Base-by-base conservation (phyloP, 1,140 invertebrate genomes). In the Thaumetopoea pityocampa region DNA sequence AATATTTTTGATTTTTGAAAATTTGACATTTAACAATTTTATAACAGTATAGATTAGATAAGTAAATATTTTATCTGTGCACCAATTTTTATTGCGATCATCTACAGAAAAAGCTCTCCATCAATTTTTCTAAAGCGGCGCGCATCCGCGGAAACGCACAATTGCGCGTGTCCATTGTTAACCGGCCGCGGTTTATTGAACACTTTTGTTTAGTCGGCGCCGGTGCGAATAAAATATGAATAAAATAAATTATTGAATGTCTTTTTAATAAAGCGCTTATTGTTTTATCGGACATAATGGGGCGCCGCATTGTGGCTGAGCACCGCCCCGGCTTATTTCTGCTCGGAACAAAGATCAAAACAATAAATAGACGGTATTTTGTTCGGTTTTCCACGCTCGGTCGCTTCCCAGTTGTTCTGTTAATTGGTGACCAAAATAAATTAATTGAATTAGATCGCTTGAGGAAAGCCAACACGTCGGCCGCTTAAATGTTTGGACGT, bases 351-450 rank as follows among this genome's bases (percentile, higher is more conserved):
- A 80, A 62, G 70, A 36, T 48, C 53, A 58, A 80, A 73, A 74
- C 78, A 82, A 81, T 83, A 83, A 83, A 83, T 83, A 83, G 68
- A 64, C 71, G n/a, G 64, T 77, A 80, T 83, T 82, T 77, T 77
- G 79, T 77, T 79, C 66, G 55, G 45, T 69, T 70, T 74, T 69
- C 63, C 57, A 40, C 70, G 76, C 72, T 83, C 53, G 67, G 63
- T 68, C 78, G 76, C 73, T 65, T 72, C 71, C 46, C 60, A 28
- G 56, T 81, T 83, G 70, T 83, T 69, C 60, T 48, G 22, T 63
- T 81, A 79, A 81, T 81, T 83, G 72, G 58, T 71, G 58, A 58
- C 57, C 57, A 70, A 52, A 82, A 77, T 73, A 72, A 80, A 80
- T 81, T 78, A 79, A 83, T 81, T 67, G 60, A 78, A 81, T 83